These are phyloP conservation scores for Zapornia atra DNA, from an alignment of 2,113 vertebrate genomes.

Conservation along the genomic window DNA sequence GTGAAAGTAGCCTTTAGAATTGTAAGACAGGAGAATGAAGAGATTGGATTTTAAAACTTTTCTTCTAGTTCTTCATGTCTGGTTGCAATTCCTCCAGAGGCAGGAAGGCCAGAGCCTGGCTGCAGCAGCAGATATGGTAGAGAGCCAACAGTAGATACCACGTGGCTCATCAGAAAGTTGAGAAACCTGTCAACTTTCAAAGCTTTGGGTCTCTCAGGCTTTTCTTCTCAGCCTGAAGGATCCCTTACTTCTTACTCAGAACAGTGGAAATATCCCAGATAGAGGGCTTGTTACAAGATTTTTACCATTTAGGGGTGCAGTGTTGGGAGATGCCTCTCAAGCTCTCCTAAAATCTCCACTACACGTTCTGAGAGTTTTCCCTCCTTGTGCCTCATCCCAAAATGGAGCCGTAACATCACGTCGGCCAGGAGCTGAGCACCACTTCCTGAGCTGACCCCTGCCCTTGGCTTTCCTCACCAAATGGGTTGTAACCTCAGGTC, in stretches of 20 bases:
- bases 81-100: background rate
- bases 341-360: background rate
- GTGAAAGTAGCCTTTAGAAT: background rate
- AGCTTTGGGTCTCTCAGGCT: background rate
- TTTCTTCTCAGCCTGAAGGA: background rate
- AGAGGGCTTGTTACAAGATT: background rate
- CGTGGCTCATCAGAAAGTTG: background rate
- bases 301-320: background rate
- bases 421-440: background rate
- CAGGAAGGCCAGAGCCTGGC: background rate
- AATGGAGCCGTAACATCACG: background rate
- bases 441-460: background rate
- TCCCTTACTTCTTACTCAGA: background rate
- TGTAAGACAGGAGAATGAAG: background rate
- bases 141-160: background rate
- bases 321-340: background rate
- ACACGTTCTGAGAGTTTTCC: background rate
- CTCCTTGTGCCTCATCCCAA: background rate
- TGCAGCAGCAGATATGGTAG: background rate
- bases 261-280: background rate
- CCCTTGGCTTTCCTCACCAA: background rate
- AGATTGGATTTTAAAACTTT: background rate
- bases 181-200: background rate
- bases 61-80: background rate
- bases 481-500: background rate